Evolutionary conservation across 2,113 vertebrate genomes (phyloP).

Genomic region (Entomyzon cyanotis): DNA sequence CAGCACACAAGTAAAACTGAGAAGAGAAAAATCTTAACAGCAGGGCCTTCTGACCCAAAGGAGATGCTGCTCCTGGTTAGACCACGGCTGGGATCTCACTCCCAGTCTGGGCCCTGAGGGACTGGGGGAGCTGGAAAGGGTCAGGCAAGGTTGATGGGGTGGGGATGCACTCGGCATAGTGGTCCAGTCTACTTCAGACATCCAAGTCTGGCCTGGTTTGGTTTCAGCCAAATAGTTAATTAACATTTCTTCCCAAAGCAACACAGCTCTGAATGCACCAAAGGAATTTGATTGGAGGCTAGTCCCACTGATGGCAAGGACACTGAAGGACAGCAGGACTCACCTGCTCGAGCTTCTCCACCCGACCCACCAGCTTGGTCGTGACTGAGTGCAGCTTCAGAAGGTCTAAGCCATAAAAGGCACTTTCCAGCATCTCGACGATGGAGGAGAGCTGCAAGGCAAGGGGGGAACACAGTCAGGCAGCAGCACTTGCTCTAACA

Average conservation of each 20-base stretch:
- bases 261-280: neutral
- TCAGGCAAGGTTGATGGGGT: neutral
- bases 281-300: neutral
- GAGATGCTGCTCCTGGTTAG: neutral
- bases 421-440: conserved; percentile 91
- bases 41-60: neutral
- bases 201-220: neutral
- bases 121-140: neutral
- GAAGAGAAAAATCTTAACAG: neutral
- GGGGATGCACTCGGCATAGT: neutral
- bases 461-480: neutral
- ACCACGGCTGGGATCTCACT: rapidly evolving
- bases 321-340: neutral
- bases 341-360: conserved; percentile 91
- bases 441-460: conserved; percentile 85
- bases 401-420: conserved; percentile 92
- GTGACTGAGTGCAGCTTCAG: conserved; percentile 91
- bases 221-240: neutral
- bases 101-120: neutral
- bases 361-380: conserved; percentile 84
- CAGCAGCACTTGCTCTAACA: neutral
- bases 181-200: neutral
- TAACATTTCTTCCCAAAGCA: neutral
- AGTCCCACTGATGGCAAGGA: neutral
- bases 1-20: neutral